These are phyloP conservation scores for Regulus satrapa DNA, from an alignment of 2,113 vertebrate genomes.

Conservation along the genomic window DNA sequence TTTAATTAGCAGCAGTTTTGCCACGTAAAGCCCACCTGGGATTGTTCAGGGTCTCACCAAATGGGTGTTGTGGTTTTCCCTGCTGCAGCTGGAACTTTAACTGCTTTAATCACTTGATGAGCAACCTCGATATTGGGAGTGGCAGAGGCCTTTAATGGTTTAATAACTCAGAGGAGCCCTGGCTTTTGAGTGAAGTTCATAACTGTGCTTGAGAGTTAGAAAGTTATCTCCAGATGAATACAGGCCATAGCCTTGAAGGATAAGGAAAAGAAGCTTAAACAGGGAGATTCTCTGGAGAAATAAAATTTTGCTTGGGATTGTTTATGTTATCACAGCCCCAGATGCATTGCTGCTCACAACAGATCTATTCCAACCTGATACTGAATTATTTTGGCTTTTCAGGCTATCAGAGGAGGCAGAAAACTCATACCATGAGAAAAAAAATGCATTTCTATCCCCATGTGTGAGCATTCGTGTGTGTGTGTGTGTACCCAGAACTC, in stretches of 20 bases:
- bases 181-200: not conserved
- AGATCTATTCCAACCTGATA: not conserved
- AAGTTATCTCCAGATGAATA: not conserved
- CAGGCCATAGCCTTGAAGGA: not conserved
- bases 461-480: fast-evolving
- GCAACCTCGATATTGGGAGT: slow-evolving; percentile 16
- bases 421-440: not conserved
- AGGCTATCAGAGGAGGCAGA: not conserved
- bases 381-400: not conserved
- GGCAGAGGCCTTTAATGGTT: not conserved
- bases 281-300: not conserved
- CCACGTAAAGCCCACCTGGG: not conserved
- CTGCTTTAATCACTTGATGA: slow-evolving; percentile 47
- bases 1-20: slow-evolving; percentile 7
- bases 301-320: not conserved
- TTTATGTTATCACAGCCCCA: not conserved
- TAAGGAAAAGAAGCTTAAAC: not conserved
- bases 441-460: not conserved
- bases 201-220: not conserved
- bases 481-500: not conserved
- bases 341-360: not conserved
- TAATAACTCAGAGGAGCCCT: slow-evolving; percentile 23
- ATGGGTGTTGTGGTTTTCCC: slow-evolving; percentile 20
- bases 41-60: slow-evolving; percentile 6
- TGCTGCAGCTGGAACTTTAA: slow-evolving; percentile 24